Percentiles rank a stretch among this genome's conserved stretches.
Conservation (phyloP, 2,888 invertebrate species). For the Apotomis turbidana region DNA sequence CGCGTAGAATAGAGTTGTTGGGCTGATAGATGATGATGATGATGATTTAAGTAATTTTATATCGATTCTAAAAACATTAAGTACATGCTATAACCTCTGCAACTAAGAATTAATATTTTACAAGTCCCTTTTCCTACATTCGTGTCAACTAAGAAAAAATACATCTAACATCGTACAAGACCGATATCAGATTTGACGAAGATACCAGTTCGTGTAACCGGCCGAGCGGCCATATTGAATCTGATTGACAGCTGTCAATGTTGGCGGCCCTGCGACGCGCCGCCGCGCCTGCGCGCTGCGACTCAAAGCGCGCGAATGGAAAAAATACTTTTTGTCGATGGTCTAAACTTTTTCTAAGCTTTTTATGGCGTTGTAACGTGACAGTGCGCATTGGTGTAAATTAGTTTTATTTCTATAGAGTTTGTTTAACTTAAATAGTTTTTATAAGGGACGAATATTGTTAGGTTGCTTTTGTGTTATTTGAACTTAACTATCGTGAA, state of each 20-base stretch:
- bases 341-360: conserved; percentile 38
- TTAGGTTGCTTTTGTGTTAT: too few species aligned
- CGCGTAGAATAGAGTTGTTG: too few species aligned
- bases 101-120: not conserved
- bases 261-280: conserved; percentile 81
- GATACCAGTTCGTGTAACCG: conserved; percentile 70
- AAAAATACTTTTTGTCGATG: conserved; percentile 47
- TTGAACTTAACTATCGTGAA: too few species aligned
- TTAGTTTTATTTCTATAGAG: conserved; percentile 16
- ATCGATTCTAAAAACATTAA: too few species aligned
- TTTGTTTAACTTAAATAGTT: not conserved
- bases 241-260: conserved; percentile 84
- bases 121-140: conserved; percentile 14
- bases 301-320: conserved; percentile 63
- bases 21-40: too few species aligned
- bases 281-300: conserved; percentile 71
- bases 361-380: conserved; percentile 44
- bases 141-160: conserved; percentile 35
- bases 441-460: not conserved
- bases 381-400: conserved; percentile 34
- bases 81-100: not conserved
- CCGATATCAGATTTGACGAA: conserved; percentile 62
- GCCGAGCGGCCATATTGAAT: conserved; percentile 78
- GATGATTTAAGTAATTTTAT: too few species aligned
- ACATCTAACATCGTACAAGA: conserved; percentile 33